phyloP scores from a whole-genome alignment of 2,113 vertebrate species.

The Heterocephalus glaber region DNA sequence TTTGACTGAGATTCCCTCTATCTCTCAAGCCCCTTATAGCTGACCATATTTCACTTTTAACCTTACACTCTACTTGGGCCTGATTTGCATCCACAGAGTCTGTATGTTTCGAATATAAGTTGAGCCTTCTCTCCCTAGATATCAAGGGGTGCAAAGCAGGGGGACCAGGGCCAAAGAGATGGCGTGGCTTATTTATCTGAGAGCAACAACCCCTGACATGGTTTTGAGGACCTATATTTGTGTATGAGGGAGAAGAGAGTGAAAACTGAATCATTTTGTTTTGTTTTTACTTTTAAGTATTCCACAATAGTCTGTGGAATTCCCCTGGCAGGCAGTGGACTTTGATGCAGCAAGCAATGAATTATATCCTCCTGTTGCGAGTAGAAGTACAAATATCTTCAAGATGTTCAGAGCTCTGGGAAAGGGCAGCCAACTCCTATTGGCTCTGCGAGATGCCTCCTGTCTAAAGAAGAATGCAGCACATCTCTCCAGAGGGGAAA shows the following conservation, averaged over 20 bases:
- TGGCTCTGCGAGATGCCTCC: slow-evolving; percentile 44
- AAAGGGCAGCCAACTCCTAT: slow-evolving; percentile 44
- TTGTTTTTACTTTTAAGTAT: slow-evolving; percentile 64
- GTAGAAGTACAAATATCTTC: slow-evolving; percentile 76
- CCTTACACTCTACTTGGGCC: neutral
- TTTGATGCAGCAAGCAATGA: slow-evolving; percentile 73
- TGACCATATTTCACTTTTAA: slow-evolving; percentile 61
- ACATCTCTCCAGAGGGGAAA: neutral
- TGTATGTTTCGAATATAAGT: neutral
- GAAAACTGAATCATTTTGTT: slow-evolving; percentile 24
- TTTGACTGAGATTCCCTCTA: slow-evolving; percentile 29
- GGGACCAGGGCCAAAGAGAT: neutral
- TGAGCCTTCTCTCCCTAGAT: neutral
- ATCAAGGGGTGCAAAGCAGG: neutral
- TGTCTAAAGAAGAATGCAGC: neutral
- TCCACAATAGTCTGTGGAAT: slow-evolving; percentile 58
- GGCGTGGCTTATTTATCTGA: neutral
- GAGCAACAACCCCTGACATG: neutral
- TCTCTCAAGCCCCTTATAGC: neutral
- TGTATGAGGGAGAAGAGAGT: neutral
- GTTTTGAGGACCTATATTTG: neutral
- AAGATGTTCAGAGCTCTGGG: slow-evolving; percentile 69
- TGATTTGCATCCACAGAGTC: slow-evolving; percentile 42
- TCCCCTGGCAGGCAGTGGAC: slow-evolving; percentile 61
- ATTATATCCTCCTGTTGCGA: slow-evolving; percentile 70